phyloP scores from a whole-genome alignment of 2,888 invertebrate species.

The Gastracanthus pulcherrimus region DNA sequence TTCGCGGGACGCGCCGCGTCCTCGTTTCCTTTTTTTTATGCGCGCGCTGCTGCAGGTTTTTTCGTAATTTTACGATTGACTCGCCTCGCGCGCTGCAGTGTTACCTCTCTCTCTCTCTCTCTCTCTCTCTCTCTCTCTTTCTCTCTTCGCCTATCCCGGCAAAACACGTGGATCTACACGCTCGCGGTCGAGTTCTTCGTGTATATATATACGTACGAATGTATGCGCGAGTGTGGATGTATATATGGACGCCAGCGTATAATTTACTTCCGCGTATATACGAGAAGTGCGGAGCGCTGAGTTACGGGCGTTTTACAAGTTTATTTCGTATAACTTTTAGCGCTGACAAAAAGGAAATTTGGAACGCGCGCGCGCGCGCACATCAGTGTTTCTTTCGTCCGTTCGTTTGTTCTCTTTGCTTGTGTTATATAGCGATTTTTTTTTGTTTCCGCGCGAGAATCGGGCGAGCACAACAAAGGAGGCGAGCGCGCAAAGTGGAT shows the following conservation, averaged over 20 bases:
- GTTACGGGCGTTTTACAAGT: constrained; percentile 43
- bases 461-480: neutral
- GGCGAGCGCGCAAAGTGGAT: neutral
- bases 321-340: constrained; percentile 45
- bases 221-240: neutral
- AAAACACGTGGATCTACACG: too few species aligned
- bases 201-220: too few species aligned
- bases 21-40: constrained; percentile 39
- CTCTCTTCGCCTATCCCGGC: too few species aligned
- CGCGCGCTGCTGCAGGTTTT: constrained; percentile 10
- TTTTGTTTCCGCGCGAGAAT: neutral
- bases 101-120: too few species aligned
- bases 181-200: too few species aligned
- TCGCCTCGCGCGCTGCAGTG: neutral
- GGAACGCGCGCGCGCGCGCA: too few species aligned
- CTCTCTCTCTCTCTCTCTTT: too few species aligned
- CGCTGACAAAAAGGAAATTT: constrained; percentile 23
- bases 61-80: constrained; percentile 53
- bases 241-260: neutral
- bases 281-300: neutral
- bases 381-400: neutral
- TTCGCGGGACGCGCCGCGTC: neutral
- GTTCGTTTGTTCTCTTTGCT: neutral
- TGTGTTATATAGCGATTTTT: neutral
- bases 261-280: neutral